Base-by-base conservation (phyloP, 1,140 invertebrate species). In the Arion vulgaris region DNA sequence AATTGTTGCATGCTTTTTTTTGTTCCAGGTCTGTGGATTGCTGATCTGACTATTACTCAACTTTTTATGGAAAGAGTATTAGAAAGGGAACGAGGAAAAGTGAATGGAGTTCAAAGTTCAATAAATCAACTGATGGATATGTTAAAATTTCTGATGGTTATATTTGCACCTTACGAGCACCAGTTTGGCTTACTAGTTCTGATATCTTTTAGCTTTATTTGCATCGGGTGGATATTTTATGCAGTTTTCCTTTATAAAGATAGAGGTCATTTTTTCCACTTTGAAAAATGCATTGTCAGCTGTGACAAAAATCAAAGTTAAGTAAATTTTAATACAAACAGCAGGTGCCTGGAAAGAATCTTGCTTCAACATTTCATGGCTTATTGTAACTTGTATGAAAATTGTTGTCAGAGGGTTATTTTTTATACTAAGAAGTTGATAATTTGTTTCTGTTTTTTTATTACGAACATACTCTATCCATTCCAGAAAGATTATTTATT, bases 1-100 rank as follows among this genome's bases (percentile, higher is more conserved):
- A n/a, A n/a, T n/a, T n/a, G n/a, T n/a, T n/a, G n/a, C n/a, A n/a
- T n/a, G n/a, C n/a, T n/a, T n/a, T 73, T 51, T 53, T 19, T 74
- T 82, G 41, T 66, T 87, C 15, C 86, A 87, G 93, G 93, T 62
- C 85, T 95, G 23, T 95, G 94, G 94, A 90, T 94, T 66, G 91
- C 93, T 7, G 94, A 95, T 88, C 86, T 95, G n/a, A 90, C 92
- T 2, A 92, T 94, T 23, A 94, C 93, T 36, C 94, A 95, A 86
- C 90, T 94, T n/a, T 91, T 95, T 85, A 93, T 95, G 87, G 93
- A 94, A 85, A 87, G 87, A 17, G 92, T 94, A 11, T 85, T 85
- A 23, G 94, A 94, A 83, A 85, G 84, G 19, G 90, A 94, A 80
- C 85, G 94, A 38, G 94, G 94, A 13, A 90, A 93, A 23, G 91